Evolutionary conservation across 2,888 invertebrate genomes (phyloP).

Genomic region (Helicoverpa assulta): DNA sequence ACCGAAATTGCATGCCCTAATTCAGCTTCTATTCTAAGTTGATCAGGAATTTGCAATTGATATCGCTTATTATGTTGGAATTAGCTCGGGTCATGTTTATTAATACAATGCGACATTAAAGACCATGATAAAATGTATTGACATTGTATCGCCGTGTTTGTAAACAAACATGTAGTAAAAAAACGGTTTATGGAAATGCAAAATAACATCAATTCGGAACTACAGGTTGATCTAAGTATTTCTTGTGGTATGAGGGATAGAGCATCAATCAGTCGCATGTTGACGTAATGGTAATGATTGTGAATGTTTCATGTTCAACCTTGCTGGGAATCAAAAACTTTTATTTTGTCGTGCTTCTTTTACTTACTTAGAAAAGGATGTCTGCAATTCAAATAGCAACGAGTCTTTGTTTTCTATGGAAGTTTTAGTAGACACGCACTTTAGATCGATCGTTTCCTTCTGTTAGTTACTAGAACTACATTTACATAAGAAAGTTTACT

Average conservation of each 20-base stretch:
- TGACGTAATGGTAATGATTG: background rate
- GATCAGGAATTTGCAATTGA: slow-evolving; percentile 45
- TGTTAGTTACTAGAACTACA: slow-evolving; percentile 11
- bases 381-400: slow-evolving; percentile 4
- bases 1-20: too few relatives aligned
- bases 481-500: slow-evolving; percentile 25
- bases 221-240: background rate
- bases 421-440: slow-evolving; percentile 3
- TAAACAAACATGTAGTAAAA: slow-evolving; percentile 9
- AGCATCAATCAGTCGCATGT: background rate
- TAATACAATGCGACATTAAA: slow-evolving; percentile 25
- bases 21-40: slow-evolving; percentile 46
- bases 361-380: slow-evolving; percentile 6
- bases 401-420: slow-evolving; percentile 6
- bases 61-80: slow-evolving; percentile 42
- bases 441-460: slow-evolving; percentile 6
- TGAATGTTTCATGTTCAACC: background rate
- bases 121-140: too few relatives aligned
- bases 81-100: slow-evolving; percentile 41
- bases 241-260: background rate
- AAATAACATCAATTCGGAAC: too few relatives aligned
- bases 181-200: background rate
- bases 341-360: slow-evolving; percentile 2
- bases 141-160: background rate
- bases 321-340: slow-evolving; percentile 1